These are phyloP conservation scores for Andrena praecox DNA, from an alignment of 2,888 invertebrate species.

Conservation along the genomic window DNA sequence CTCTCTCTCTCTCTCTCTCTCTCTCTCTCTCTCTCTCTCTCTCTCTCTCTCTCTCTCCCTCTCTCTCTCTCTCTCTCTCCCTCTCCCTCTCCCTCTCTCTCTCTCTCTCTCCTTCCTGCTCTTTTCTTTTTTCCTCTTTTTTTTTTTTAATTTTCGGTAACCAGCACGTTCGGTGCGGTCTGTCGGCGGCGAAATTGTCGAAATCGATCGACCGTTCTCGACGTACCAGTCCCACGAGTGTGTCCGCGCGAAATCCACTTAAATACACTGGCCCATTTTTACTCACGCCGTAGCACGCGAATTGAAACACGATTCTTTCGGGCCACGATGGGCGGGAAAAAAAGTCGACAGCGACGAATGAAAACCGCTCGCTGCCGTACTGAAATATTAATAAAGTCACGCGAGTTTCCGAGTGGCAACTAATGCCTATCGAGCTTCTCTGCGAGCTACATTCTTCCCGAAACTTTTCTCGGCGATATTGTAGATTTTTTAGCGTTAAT, in stretches of 20 bases:
- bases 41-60: background rate
- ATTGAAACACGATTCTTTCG: conserved; percentile 80
- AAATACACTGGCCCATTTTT: conserved; percentile 78
- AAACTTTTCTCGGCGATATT: no score
- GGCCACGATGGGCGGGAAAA: conserved; percentile 24
- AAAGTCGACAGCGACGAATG: conserved; percentile 16
- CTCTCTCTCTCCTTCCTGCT: conserved; percentile 3
- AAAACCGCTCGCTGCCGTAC: conserved; percentile 26
- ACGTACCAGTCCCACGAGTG: conserved; percentile 76
- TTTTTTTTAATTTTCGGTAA: conserved; percentile 64
- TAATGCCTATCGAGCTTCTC: no score
- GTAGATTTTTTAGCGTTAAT: no score
- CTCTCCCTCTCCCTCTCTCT: conserved; percentile 1
- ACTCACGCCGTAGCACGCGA: conserved; percentile 62
- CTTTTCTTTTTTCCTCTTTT: conserved; percentile 13
- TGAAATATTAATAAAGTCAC: conserved; percentile 55
- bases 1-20: conserved; percentile 2
- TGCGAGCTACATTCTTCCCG: background rate
- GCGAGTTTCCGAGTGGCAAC: background rate
- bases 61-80: background rate
- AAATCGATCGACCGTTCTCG: conserved; percentile 80
- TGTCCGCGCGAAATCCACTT: conserved; percentile 81
- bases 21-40: conserved; percentile 2
- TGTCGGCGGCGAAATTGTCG: conserved; percentile 78
- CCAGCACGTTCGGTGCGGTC: conserved; percentile 67